Base-by-base conservation (phyloP, 2,113 vertebrate genomes). In the Lophochroa leadbeateri region DNA sequence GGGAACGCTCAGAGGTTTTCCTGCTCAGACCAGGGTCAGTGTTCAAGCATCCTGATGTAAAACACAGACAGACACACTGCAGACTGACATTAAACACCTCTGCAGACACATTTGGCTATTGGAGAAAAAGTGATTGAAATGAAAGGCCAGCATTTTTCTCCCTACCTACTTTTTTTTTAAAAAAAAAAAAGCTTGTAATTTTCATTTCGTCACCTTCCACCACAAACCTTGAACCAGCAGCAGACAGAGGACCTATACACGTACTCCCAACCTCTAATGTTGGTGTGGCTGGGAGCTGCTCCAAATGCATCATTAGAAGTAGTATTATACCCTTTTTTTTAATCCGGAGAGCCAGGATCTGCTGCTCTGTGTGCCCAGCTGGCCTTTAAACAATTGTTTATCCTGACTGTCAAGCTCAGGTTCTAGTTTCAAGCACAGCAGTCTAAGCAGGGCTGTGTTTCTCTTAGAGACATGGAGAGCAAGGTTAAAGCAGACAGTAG, bases 131-230 rank as follows among this genome's bases (percentile, higher is more conserved):
- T 41, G 86, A 76, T 81, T 83, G 69, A 90, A 83, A 93, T 86
- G 80, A 93, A 94, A 94, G 86, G 46, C 80, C n/a, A 57, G 49
- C 61, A 92, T 97, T 94, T 95, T 90, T 57, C 52, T 94, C 67
- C 28, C 16, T 79, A 39, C 24, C 37, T 71, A 41, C 57, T 82
- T 77, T 3, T 82, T 77, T 3, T 49, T 81, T 67, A 43, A 49
- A 64, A 53, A 69, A 41, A 41, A 67, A 64, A 13, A 8, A n/a
- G 1, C 55, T 71, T 92, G 49, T 82, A 69, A 91, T 91, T 94
- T 95, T 96, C 8, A 75, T 95, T 96, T 91, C 5, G 3, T 75
- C 92, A 69, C 69, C 44, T 95, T 76, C 65, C 11, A 80, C 86
- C 81, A 61, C 77, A 92, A 89, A 82, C 69, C 65, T 65, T 94